Evolutionary conservation across 2,888 invertebrate species (phyloP), one percentile per base, ranked within the genome.

Genomic region (Hedya salicella): DNA sequence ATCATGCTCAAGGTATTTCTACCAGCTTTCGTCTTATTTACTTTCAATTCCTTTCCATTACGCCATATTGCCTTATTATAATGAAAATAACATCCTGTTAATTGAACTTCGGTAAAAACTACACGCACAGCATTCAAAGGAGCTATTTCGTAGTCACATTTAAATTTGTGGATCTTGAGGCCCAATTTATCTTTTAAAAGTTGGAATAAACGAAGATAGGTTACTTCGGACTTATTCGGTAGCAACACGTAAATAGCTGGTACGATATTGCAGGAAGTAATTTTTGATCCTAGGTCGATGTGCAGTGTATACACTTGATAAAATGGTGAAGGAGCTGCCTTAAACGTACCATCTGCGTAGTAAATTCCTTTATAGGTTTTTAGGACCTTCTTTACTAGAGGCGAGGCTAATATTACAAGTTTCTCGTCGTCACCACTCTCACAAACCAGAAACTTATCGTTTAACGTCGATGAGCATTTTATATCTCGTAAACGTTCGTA

Each of bases 111-210:
- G 25, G 25, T 3, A 25, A 25, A 25, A 25, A 25, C 25, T 3
- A 6, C 6, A 25, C 25, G 25, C 25, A 25, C 25, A 25, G 25
- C 25, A 25, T 25, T 25, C 25, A 25, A 5, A 25, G 52, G 36
- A 50, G 52, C 62, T 42, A 52, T 42, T 42, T 62, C 52, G 42
- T 62, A 62, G 42, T 62, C 62, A 62, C 62, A 52, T 42, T 62
- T 62, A 52, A 52, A 62, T 40, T 25, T 40, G 30, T 36, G 19
- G 30, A 62, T 44, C n/a, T 16, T 40, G 52, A 62, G 39, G 17
- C 44, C 52, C 21, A 62, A 46, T 21, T 9, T 60, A 17, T 60
- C 48, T 49, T 59, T 59, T 46, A 48, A 6, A 32, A 59, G 46
- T 48, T 59, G 46, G 46, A 59, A 59, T 46, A 59, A 50, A 11